Conservation (phyloP, 2,797 vertebrate genomes). For the Molossus molossus region DNA sequence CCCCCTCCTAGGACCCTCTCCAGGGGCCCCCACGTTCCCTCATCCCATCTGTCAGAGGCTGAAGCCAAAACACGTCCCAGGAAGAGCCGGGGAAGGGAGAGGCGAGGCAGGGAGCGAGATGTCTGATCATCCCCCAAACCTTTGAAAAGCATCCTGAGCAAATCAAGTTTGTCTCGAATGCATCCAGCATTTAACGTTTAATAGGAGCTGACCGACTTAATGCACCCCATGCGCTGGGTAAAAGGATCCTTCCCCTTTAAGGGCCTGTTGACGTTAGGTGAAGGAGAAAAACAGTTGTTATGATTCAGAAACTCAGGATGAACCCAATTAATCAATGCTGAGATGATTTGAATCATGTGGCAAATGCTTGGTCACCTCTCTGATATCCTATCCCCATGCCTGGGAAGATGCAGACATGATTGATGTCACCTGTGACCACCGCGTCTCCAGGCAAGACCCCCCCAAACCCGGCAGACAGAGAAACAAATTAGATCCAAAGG, state of each 20-base stretch:
- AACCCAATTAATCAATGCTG: constrained; percentile 93
- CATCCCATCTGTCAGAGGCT: constrained; percentile 75
- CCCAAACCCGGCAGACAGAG: constrained; percentile 89
- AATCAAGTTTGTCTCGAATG: constrained; percentile 91
- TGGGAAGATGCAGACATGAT: constrained; percentile 89
- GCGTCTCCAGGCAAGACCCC: constrained; percentile 85
- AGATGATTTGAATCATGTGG: constrained; percentile 92
- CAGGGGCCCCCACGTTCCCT: constrained; percentile 3
- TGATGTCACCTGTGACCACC: constrained; percentile 90
- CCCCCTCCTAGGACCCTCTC: background rate
- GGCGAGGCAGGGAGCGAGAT: constrained; percentile 76
- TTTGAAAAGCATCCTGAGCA: constrained; percentile 89
- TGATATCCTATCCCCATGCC: constrained; percentile 91
- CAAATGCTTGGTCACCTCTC: constrained; percentile 91
- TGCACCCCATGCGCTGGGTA: constrained; percentile 88
- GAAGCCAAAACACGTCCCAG: constrained; percentile 77
- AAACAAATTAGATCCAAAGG: constrained; percentile 93
- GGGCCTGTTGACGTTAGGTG: constrained; percentile 89
- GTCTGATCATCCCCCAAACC: constrained; percentile 88
- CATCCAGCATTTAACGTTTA: constrained; percentile 90
- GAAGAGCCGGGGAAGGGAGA: constrained; percentile 75
- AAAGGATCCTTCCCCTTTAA: constrained; percentile 90
- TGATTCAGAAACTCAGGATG: constrained; percentile 91
- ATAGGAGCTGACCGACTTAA: constrained; percentile 89
- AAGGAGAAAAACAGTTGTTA: constrained; percentile 92